A percentile compares a stretch with the other conserved stretches of the same genome.
Conservation (phyloP, 1,140 invertebrate genomes). For the Sycophila sp. region DNA sequence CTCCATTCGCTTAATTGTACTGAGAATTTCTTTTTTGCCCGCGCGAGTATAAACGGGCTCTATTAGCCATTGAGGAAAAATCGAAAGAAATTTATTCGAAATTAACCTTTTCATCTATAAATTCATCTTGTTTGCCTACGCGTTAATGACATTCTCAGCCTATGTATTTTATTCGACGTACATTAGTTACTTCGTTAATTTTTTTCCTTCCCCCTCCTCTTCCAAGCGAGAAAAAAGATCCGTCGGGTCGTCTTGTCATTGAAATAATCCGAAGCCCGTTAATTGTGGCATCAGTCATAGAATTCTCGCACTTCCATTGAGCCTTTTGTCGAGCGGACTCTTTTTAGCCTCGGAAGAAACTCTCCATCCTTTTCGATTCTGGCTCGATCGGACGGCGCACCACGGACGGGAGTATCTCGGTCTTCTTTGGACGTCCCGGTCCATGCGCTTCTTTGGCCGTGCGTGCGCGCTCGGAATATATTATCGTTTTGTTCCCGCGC, state of each 20-base stretch:
- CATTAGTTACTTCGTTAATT: background rate
- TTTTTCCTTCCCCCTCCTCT: background rate
- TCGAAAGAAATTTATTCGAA: background rate
- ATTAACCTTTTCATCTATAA: no score
- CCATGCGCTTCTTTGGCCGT: constrained; percentile 40
- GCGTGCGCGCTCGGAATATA: constrained; percentile 59
- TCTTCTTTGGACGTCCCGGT: background rate
- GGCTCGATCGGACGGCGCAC: background rate
- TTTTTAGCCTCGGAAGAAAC: background rate
- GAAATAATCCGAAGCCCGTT: background rate
- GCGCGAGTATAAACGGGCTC: no score
- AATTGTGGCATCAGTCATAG: background rate
- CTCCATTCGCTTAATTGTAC: background rate
- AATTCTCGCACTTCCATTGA: background rate
- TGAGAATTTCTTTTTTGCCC: no score
- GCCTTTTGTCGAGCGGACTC: background rate
- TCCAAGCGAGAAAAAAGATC: no score
- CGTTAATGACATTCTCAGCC: no score
- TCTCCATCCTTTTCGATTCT: background rate
- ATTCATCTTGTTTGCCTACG: no score
- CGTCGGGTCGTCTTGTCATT: no score
- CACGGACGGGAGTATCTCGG: background rate
- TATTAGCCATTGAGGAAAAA: no score
- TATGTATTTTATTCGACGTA: background rate
- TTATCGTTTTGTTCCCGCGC: constrained; percentile 65